Conservation (phyloP, 2,888 invertebrate species). For the Drosophila bunnanda region DNA sequence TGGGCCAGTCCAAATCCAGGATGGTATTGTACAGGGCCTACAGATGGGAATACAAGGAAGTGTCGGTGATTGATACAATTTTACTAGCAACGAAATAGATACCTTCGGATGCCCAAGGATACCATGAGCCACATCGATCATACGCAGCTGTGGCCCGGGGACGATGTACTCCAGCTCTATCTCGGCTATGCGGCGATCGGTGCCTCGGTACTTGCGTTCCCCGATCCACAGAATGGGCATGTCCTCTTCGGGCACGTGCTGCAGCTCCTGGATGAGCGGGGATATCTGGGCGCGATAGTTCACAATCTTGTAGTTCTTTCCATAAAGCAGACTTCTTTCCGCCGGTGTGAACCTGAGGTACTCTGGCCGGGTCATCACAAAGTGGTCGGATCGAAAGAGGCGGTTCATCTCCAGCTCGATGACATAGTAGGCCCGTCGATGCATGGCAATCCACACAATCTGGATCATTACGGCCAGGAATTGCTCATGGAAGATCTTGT, state of each 20-base stretch:
- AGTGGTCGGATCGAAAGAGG: constrained; percentile 83
- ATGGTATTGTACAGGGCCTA: constrained; percentile 77
- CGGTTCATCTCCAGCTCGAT: constrained; percentile 83
- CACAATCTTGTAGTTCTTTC: constrained; percentile 73
- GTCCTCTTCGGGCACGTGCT: constrained; percentile 68
- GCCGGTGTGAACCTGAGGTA: constrained; percentile 63
- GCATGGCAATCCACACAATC: constrained; percentile 83
- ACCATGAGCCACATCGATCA: constrained; percentile 82
- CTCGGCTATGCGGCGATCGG: constrained; percentile 75
- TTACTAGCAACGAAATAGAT: not conserved
- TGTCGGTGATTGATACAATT: not conserved
- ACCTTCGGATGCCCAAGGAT: constrained; percentile 82
- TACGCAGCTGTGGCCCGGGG: constrained; percentile 78
- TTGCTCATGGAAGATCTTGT: constrained; percentile 78
- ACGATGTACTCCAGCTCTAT: constrained; percentile 82
- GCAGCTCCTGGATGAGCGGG: constrained; percentile 82
- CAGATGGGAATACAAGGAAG: not conserved
- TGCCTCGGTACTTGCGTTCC: constrained; percentile 82
- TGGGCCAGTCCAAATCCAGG: constrained; percentile 75
- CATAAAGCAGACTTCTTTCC: constrained; percentile 80
- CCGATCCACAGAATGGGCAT: constrained; percentile 83
- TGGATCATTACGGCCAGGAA: constrained; percentile 81
- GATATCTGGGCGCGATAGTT: constrained; percentile 82
- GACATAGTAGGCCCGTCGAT: constrained; percentile 78
- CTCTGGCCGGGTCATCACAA: constrained; percentile 67